Percentiles rank a stretch among this genome's conserved stretches.
Evolutionary conservation across 1,140 invertebrate genomes (phyloP).

Genomic region (Lasioglossum albipes): DNA sequence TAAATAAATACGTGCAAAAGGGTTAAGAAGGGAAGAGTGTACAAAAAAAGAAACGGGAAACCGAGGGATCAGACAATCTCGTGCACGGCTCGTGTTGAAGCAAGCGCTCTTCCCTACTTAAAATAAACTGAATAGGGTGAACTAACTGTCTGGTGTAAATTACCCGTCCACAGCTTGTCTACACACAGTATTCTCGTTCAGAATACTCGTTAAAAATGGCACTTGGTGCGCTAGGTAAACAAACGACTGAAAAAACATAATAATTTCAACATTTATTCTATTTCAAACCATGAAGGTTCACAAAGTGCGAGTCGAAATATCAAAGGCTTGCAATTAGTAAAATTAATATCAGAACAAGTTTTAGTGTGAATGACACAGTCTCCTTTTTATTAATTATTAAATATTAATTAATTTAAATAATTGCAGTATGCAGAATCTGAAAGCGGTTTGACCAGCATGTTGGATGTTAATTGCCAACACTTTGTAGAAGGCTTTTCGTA

Average conservation of each 20-base stretch:
- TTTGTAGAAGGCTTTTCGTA: no score
- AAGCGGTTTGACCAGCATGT: no score
- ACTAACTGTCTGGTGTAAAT: constrained; percentile 55
- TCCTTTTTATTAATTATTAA: no score
- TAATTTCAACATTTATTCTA: not conserved
- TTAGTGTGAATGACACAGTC: no score
- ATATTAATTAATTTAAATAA: no score
- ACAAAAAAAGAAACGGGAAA: not conserved
- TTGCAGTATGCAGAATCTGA: no score
- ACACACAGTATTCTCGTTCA: constrained; percentile 9
- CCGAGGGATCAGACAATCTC: constrained; percentile 19
- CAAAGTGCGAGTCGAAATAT: no score
- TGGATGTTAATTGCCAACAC: no score
- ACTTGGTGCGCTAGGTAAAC: constrained; percentile 3
- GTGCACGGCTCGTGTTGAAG: constrained; percentile 19
- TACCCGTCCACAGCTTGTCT: constrained; percentile 49
- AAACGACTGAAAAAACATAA: constrained; percentile 6
- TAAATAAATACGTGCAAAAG: no score
- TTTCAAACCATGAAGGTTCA: no score
- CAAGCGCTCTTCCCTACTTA: constrained; percentile 42
- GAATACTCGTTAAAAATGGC: constrained; percentile 29
- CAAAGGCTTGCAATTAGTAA: no score
- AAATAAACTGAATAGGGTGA: constrained; percentile 53
- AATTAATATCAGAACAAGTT: no score
- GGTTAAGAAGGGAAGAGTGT: constrained; percentile 19